Evolutionary conservation across 2,113 vertebrate species (phyloP).

Genomic region (Tragulus kanchil): DNA sequence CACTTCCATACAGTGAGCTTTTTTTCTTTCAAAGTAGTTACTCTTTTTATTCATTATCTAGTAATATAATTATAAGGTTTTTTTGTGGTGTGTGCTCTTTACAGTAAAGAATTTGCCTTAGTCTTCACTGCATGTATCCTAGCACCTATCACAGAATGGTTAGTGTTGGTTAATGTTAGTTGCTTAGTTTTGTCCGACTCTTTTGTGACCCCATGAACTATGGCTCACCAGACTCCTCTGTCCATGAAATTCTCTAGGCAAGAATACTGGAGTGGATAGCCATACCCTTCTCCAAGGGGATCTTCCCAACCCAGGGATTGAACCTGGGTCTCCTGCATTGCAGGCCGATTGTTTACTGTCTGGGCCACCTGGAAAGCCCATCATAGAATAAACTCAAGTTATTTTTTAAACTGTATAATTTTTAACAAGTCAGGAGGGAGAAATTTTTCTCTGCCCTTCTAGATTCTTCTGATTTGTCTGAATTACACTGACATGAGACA

Average conservation of each 20-base stretch:
- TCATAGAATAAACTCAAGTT: not conserved
- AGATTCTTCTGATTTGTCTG: not conserved
- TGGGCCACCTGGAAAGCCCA: not conserved
- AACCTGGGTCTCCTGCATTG: too few relatives aligned
- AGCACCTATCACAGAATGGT: not conserved
- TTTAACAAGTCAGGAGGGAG: not conserved
- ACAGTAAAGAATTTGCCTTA: not conserved
- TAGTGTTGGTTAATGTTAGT: too few relatives aligned
- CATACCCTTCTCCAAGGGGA: too few relatives aligned
- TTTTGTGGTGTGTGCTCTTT: not conserved
- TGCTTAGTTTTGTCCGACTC: too few relatives aligned
- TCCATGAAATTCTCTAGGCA: too few relatives aligned
- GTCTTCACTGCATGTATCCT: not conserved
- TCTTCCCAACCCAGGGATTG: too few relatives aligned
- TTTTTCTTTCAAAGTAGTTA: not conserved
- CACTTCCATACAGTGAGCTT: not conserved
- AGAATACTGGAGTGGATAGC: too few relatives aligned
- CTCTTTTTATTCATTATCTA: not conserved
- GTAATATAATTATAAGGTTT: not conserved
- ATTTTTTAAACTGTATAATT: not conserved
- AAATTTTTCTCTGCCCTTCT: not conserved
- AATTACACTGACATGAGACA: not conserved
- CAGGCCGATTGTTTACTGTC: too few relatives aligned
- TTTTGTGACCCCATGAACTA: too few relatives aligned
- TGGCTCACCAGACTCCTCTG: too few relatives aligned